Evolutionary conservation across 2,113 vertebrate species (phyloP).

Genomic region (Aptenodytes patagonicus): DNA sequence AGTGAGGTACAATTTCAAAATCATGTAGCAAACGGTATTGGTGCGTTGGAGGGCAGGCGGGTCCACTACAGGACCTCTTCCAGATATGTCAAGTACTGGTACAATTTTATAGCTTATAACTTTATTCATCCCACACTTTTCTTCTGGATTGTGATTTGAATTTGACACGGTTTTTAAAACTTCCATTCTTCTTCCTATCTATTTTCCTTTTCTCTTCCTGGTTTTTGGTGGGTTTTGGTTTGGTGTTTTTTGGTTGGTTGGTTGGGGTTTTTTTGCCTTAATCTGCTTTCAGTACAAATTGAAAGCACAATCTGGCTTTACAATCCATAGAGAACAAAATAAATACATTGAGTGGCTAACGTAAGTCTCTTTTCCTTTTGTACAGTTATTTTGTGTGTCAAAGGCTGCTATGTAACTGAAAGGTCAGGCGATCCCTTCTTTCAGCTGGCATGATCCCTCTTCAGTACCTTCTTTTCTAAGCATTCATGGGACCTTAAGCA

Average conservation of each 20-base stretch:
- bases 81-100: background rate
- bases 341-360: background rate
- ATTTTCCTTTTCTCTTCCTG: background rate
- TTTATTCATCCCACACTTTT: background rate
- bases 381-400: background rate
- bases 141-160: background rate
- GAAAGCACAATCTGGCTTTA: background rate
- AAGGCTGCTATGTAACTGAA: background rate
- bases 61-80: background rate
- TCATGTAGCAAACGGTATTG: background rate
- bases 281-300: background rate
- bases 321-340: background rate
- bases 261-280: background rate
- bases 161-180: background rate
- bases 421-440: background rate
- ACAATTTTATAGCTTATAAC: background rate
- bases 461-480: background rate
- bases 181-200: background rate
- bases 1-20: background rate
- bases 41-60: fast-evolving
- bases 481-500: background rate
- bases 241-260: no score
- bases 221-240: no score
- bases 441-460: background rate
- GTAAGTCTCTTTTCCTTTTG: background rate